phyloP scores from a whole-genome alignment of 2,113 vertebrate species.

The Egretta garzetta region DNA sequence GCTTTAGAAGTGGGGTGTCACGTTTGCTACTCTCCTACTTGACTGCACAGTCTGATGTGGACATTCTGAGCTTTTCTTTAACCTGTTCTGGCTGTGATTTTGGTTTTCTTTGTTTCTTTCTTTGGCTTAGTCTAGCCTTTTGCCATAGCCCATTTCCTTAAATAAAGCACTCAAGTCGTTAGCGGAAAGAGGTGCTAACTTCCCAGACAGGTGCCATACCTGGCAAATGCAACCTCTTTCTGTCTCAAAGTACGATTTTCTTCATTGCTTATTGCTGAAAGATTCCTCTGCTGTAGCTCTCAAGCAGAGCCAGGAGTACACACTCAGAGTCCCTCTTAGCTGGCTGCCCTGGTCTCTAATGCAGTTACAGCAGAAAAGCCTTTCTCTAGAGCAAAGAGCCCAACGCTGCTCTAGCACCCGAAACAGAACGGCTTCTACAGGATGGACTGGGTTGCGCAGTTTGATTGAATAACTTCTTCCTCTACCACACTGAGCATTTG shows the following conservation, averaged over 20 bases:
- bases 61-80: neutral
- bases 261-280: neutral
- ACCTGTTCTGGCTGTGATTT: neutral
- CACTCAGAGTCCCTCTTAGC: neutral
- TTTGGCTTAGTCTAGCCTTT: neutral
- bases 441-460: accelerated
- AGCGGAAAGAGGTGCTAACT: neutral
- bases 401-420: neutral
- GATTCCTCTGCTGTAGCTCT: neutral
- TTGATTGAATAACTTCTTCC: neutral
- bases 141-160: neutral
- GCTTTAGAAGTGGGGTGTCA: neutral
- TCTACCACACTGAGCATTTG: neutral
- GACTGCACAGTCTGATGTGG: neutral
- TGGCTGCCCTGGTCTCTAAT: neutral
- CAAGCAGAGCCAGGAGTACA: neutral
- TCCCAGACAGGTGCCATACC: neutral
- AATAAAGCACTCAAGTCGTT: neutral
- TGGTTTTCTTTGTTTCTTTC: neutral
- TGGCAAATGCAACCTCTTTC: neutral
- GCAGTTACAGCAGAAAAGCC: neutral
- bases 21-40: neutral
- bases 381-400: neutral
- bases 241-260: neutral
- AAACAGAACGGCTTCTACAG: accelerated